Evolutionary conservation across 2,888 invertebrate species (phyloP), one percentile per base, ranked within the genome.

Genomic region (Aplocera efformata): DNA sequence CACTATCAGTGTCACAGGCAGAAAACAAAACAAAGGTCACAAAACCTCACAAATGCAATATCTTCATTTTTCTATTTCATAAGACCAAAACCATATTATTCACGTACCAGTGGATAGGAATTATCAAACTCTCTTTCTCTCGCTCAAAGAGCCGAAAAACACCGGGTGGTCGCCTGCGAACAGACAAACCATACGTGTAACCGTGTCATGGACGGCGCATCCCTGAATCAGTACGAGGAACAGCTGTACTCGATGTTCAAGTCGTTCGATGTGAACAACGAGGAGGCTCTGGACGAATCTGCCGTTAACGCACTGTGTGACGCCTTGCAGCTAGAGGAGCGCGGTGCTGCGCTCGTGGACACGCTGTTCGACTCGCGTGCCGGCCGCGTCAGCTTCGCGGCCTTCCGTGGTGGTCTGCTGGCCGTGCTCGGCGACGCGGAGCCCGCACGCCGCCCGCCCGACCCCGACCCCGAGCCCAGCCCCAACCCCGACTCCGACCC

Each of bases 231-330:
- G 28, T 95, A 95, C 71, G 95, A 95, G 76, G 92, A 93, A 79
- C 94, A 95, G 86, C 89, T 95, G 63, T 91, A 93, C 61, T 91
- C 92, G 60, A 94, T 95, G 68, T 96, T 95, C 70, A 92, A 94
- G 73, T 94, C 93, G 67, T 94, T 94, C 81, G 93, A 94, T 78
- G 88, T 90, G 53, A 91, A 92, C 67, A 91, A 91, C 63, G 89
- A 90, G 64, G 93, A 93, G 56, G 90, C 92, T 61, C 76, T 95
- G 53, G 92, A 93, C 67, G 90, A 89, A 60, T 86, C 90, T 29
- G 92, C 94, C 28, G 88, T 95, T 54, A 79, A 90, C 35, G 90
- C 90, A 48, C 88, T 96, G 32, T 95, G 95, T 73, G 91, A 92
- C 63, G 91, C 94, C 52, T 89, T 95, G 47, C 94, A 95, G 79